phyloP scores from a whole-genome alignment of 1,140 invertebrate genomes.

The Acromyrmex echinatior region DNA sequence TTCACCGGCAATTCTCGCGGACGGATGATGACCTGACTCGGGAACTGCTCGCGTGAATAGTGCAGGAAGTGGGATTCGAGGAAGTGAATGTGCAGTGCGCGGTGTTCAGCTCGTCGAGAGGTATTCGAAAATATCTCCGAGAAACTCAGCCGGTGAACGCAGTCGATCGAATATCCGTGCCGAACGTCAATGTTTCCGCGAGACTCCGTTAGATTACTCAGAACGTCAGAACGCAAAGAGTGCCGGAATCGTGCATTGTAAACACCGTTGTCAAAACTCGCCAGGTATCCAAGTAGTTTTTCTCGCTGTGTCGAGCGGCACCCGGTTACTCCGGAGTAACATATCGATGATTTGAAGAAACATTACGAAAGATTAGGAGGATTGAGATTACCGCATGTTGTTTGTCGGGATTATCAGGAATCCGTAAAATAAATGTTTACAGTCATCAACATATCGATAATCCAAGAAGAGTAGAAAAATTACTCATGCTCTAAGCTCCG shows the following conservation, averaged over 20 bases:
- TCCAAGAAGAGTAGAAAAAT: background rate
- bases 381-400: background rate
- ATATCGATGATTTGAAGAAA: background rate
- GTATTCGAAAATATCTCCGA: constrained; percentile 5
- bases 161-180: background rate
- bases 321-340: background rate
- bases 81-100: constrained; percentile 37
- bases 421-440: too few species aligned
- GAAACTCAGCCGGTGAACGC: background rate
- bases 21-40: constrained; percentile 26
- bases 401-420: background rate
- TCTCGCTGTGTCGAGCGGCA: background rate
- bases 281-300: background rate
- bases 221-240: too few species aligned
- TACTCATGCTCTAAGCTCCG: background rate
- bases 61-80: constrained; percentile 42
- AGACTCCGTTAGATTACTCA: background rate
- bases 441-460: background rate
- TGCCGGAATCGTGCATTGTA: background rate
- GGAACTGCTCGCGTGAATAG: constrained; percentile 20
- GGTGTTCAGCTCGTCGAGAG: background rate
- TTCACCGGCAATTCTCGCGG: constrained; percentile 7
- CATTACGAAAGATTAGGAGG: background rate
- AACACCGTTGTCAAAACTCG: background rate
- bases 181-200: constrained; percentile 16